Percentiles rank a stretch among this genome's conserved stretches.
These are phyloP conservation scores for Ectobius pallidus DNA, from an alignment of 2,888 invertebrate species.

Conservation along the genomic window DNA sequence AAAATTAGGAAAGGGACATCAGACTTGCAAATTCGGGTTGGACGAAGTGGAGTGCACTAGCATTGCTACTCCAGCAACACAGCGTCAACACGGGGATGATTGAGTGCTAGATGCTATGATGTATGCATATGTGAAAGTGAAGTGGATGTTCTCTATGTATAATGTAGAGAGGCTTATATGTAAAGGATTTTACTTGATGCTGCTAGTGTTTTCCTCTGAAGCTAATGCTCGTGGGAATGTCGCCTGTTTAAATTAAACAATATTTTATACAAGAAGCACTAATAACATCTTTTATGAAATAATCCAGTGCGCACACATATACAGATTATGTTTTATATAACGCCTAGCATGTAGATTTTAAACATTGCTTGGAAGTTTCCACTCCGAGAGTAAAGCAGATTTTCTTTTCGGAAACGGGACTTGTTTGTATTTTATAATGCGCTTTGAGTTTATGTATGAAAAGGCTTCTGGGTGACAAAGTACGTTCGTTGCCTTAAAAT, in stretches of 20 bases:
- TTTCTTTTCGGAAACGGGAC: too few relatives aligned
- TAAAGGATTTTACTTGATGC: constrained; percentile 14
- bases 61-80: neutral
- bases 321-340: too few relatives aligned
- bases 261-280: constrained; percentile 16
- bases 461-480: too few relatives aligned
- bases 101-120: constrained; percentile 19
- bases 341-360: too few relatives aligned
- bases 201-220: constrained; percentile 15
- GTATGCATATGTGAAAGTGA: constrained; percentile 18
- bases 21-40: constrained; percentile 19
- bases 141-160: constrained; percentile 21
- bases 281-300: neutral
- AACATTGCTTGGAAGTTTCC: too few relatives aligned
- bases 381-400: too few relatives aligned
- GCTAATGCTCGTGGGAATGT: constrained; percentile 24
- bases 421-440: too few relatives aligned
- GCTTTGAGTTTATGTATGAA: too few relatives aligned
- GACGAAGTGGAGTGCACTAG: constrained; percentile 1
- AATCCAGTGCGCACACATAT: too few relatives aligned
- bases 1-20: constrained; percentile 24
- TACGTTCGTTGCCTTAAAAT: too few relatives aligned
- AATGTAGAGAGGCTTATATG: neutral
- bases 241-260: constrained; percentile 17
- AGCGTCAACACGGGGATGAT: constrained; percentile 23